These are phyloP conservation scores for Scyliorhinus canicula DNA, from an alignment of 2,797 vertebrate genomes.

Conservation along the genomic window DNA sequence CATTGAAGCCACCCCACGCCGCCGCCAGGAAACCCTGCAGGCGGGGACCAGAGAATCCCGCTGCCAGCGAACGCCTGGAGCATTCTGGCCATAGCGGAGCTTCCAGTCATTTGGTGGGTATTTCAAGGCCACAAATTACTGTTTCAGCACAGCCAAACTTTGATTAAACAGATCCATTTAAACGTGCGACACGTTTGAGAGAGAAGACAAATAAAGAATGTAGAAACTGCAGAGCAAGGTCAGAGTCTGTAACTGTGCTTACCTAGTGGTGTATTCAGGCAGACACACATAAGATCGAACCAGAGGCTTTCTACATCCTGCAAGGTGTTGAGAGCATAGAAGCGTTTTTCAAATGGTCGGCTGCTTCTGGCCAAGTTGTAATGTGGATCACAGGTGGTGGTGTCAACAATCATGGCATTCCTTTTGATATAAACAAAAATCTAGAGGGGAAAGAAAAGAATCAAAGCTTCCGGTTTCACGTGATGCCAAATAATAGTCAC, in stretches of 20 bases:
- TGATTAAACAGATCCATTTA: not conserved
- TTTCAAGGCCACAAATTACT: not conserved
- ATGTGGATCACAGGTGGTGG: constrained; percentile 83
- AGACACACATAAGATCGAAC: constrained; percentile 95
- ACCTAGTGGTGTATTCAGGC: constrained; percentile 92
- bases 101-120: not conserved
- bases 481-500: not conserved
- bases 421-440: constrained; percentile 78
- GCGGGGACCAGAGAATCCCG: too few species aligned
- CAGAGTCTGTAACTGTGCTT: constrained; percentile 41
- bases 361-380: constrained; percentile 78
- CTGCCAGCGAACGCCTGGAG: too few species aligned
- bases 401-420: constrained; percentile 76
- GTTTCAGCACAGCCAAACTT: not conserved
- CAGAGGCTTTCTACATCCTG: constrained; percentile 86
- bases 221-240: not conserved
- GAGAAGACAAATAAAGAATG: not conserved
- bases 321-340: constrained; percentile 63
- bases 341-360: constrained; percentile 74
- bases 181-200: not conserved
- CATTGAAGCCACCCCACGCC: too few species aligned
- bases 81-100: too few species aligned
- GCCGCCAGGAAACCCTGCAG: too few species aligned
- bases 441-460: constrained; percentile 51
- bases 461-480: not conserved